These are phyloP conservation scores for Nymphalis c-album DNA, from an alignment of 2,888 invertebrate genomes.

Conservation along the genomic window DNA sequence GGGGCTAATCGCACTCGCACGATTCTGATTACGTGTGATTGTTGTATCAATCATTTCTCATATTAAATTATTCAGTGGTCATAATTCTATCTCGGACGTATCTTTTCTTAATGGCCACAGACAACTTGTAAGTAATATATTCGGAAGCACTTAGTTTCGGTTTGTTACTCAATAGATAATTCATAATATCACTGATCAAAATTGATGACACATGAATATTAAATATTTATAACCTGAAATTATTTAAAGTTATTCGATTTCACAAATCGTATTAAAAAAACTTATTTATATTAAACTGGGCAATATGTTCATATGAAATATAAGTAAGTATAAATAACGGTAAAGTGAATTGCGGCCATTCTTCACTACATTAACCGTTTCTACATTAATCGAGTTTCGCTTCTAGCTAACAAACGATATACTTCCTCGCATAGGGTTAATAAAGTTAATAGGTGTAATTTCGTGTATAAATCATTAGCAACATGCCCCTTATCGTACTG, in stretches of 20 bases:
- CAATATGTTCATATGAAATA: conserved; percentile 2
- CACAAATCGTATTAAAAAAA: neutral
- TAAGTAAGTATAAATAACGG: conserved; percentile 15
- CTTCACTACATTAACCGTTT: conserved; percentile 21
- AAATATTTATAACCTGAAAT: too few relatives aligned
- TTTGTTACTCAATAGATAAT: conserved; percentile 75
- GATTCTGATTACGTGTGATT: conserved; percentile 77
- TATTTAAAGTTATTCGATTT: neutral
- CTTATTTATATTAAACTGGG: too few relatives aligned
- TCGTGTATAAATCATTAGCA: conserved; percentile 60
- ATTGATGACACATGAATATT: neutral
- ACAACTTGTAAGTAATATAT: conserved; percentile 54
- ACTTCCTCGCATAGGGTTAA: conserved; percentile 55
- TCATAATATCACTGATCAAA: conserved; percentile 60
- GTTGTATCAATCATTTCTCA: conserved; percentile 81
- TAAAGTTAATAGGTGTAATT: conserved; percentile 52
- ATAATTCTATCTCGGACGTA: conserved; percentile 74
- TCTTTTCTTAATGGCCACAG: conserved; percentile 60
- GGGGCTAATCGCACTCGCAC: conserved; percentile 75
- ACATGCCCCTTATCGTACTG: conserved; percentile 56
- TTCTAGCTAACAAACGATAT: conserved; percentile 42
- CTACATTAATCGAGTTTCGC: conserved; percentile 24
- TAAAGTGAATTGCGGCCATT: conserved; percentile 23
- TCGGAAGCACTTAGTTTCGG: conserved; percentile 76
- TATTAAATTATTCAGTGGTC: conserved; percentile 80